A percentile compares a stretch with the other conserved stretches of the same genome.
Conservation (phyloP, 2,888 invertebrate species). For the Teleogryllus oceanicus region DNA sequence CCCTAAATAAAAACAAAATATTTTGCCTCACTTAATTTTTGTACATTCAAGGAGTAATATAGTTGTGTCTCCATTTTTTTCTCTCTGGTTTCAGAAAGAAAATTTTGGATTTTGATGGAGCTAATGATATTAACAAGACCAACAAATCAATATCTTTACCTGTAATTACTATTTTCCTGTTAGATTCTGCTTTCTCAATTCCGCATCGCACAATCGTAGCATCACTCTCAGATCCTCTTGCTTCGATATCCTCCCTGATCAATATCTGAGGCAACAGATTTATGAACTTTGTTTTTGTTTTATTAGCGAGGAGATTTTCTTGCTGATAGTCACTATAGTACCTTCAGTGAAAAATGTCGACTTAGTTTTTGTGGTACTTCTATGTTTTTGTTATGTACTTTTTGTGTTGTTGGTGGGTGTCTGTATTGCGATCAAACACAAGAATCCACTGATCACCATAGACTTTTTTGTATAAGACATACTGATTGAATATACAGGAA, state of each 20-base stretch:
- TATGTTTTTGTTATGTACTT: neutral
- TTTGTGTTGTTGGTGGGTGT: neutral
- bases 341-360: neutral
- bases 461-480: neutral
- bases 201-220: neutral
- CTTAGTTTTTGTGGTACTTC: neutral
- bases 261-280: neutral
- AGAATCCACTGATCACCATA: neutral
- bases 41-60: too few relatives aligned
- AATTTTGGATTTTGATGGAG: neutral
- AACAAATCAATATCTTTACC: neutral
- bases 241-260: neutral
- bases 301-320: neutral
- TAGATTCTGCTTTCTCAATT: neutral
- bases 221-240: neutral
- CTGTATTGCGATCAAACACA: neutral
- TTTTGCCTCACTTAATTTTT: too few relatives aligned
- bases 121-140: neutral
- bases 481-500: neutral
- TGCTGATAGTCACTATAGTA: neutral
- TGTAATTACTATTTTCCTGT: neutral
- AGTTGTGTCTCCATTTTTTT: too few relatives aligned
- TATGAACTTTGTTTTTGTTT: neutral
- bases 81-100: too few relatives aligned
- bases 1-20: too few relatives aligned